Evolutionary conservation across 2,113 vertebrate genomes (phyloP), one percentile per base, ranked within the genome.

Genomic region (Engraulis encrasicolus): DNA sequence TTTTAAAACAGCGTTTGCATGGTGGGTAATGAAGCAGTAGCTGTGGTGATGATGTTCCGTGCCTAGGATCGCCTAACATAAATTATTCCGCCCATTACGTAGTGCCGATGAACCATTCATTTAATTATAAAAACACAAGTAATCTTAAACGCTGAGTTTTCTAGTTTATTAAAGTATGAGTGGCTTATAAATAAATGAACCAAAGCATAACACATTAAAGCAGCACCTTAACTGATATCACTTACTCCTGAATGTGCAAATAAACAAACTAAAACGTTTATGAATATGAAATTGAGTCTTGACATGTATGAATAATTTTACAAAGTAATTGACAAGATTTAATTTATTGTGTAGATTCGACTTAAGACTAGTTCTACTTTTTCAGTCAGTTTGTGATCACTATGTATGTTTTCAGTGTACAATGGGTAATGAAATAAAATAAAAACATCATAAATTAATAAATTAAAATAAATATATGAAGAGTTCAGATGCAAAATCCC

Each of bases 51-150:
- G 58, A 66, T 66, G 58, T 7, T 27, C 58, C 27, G 15, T 23
- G 6, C 58, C 14, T 23, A 11, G 58, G 58, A 27, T 31, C 9
- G 11, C 58, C 58, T 66, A 27, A 66, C 27, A 23, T n/a, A 66
- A n/a, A 66, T 66, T 66, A 66, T 66, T 66, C 58, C 58, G 31
- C 31, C 58, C 58, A 66, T 27, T 66, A 66, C n/a, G 27, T 66
- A 66, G 27, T 23, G 27, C 27, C n/a, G 31, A 66, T 66, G n/a
- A 66, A 66, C 58, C 58, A 66, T 66, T 66, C 27, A 66, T 66
- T 66, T 31, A 66, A 66, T 66, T 66, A 66, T 27, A 27, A 66
- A 66, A 23, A n/a, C 58, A 66, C 31, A 66, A 66, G 58, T 66
- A 6, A 66, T n/a, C n/a, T 66, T 27, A 66, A 66, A 66, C 31